Percentiles rank a stretch among this genome's conserved stretches.
phyloP scores from a whole-genome alignment of 2,113 vertebrate species.

The Emydocephalus ijimae region DNA sequence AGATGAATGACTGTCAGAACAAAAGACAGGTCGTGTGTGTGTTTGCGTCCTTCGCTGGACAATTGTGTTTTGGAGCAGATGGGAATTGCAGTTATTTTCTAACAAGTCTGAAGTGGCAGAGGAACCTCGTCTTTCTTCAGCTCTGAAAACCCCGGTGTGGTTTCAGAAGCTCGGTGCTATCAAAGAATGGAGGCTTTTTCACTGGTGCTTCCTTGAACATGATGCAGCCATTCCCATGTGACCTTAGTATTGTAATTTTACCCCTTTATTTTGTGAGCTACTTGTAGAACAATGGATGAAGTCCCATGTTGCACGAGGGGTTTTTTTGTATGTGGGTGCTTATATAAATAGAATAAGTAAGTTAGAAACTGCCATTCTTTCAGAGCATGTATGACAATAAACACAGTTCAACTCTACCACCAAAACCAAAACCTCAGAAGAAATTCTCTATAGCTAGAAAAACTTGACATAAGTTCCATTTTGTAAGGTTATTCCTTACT shows the following conservation, averaged over 20 bases:
- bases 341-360: not conserved
- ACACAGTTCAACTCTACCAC: not conserved
- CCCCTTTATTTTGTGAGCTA: not conserved
- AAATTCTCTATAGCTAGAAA: not conserved
- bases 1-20: not conserved
- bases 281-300: not conserved
- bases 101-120: not conserved
- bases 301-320: not conserved
- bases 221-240: not conserved
- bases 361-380: not conserved
- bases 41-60: not conserved
- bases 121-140: not conserved
- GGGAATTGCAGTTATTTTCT: not conserved
- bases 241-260: not conserved
- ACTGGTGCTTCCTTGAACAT: not conserved
- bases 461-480: not conserved
- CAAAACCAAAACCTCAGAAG: not conserved
- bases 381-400: not conserved
- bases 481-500: not conserved
- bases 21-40: not conserved
- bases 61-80: not conserved
- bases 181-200: not conserved
- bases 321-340: not conserved
- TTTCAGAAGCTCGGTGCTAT: not conserved
- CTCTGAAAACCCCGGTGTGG: not conserved